A percentile compares a stretch with the other conserved stretches of the same genome.
phyloP scores from a whole-genome alignment of 30 jellyfish, hydroid and myxozoan genomes.

The Catostylus mosaicus region DNA sequence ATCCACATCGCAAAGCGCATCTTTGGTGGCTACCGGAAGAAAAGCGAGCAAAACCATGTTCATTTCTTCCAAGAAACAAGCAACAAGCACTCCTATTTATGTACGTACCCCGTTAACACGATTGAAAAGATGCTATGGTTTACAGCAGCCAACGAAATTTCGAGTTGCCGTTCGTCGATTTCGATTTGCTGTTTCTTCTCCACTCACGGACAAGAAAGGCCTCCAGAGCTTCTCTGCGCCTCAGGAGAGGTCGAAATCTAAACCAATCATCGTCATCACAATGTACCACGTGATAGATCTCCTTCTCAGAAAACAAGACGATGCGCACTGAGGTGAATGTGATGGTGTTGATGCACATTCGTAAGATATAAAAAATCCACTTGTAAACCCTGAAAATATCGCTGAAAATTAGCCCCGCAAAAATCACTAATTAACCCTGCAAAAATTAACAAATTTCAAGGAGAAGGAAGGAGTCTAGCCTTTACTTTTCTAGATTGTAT shows the following conservation, averaged over 20 bases:
- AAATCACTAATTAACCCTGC: too few relatives aligned
- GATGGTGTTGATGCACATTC: too few relatives aligned
- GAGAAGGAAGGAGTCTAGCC: too few relatives aligned
- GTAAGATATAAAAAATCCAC: too few relatives aligned
- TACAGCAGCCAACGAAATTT: conserved; percentile 83
- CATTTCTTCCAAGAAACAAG: conserved; percentile 38
- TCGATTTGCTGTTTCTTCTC: conserved; percentile 91
- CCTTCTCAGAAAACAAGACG: conserved; percentile 20
- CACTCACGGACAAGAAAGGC: conserved; percentile 87
- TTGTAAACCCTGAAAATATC: too few relatives aligned
- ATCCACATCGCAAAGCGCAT: background rate
- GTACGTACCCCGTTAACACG: conserved; percentile 35
- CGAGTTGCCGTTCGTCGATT: conserved; percentile 73
- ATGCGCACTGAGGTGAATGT: too few relatives aligned
- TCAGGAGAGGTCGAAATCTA: conserved; percentile 55
- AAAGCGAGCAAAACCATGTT: background rate
- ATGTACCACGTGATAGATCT: conserved; percentile 4
- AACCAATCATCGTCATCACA: conserved; percentile 32
- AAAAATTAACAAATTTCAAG: too few relatives aligned
- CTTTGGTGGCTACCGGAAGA: background rate
- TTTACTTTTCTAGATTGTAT: too few relatives aligned
- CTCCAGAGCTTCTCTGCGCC: conserved; percentile 62
- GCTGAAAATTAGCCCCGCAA: too few relatives aligned
- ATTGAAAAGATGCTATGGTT: conserved; percentile 61
- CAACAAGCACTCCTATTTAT: conserved; percentile 9